These are phyloP conservation scores for Petrocephalus sullivani DNA, from an alignment of 2,797 vertebrate species.

Conservation along the genomic window DNA sequence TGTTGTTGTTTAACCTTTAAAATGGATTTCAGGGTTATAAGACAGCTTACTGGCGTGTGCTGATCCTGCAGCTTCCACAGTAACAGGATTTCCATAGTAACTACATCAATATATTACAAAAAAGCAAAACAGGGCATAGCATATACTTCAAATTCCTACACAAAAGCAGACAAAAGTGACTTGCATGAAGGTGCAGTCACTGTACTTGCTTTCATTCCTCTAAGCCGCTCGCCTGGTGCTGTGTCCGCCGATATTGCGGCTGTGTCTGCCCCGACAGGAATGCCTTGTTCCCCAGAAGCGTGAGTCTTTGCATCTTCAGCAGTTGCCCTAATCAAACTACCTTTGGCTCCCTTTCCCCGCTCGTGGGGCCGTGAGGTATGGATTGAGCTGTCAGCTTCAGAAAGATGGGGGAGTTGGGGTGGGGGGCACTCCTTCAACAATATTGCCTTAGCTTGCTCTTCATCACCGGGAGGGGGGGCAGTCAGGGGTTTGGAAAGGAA, in stretches of 20 bases:
- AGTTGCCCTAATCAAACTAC: conserved; percentile 20
- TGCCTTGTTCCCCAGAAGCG: background rate
- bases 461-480: conserved; percentile 22
- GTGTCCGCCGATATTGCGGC: background rate
- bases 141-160: background rate
- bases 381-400: conserved; percentile 19
- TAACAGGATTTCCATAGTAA: conserved; percentile 24
- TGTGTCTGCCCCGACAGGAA: background rate
- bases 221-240: background rate
- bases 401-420: background rate
- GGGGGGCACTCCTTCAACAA: background rate
- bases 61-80: conserved; percentile 36
- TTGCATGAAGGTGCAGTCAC: background rate
- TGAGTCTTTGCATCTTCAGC: background rate
- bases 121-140: background rate
- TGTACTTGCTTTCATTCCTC: background rate
- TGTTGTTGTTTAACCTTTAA: conserved; percentile 33
- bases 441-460: conserved; percentile 17
- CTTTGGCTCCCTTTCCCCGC: conserved; percentile 2
- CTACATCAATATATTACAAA: background rate
- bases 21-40: conserved; percentile 31
- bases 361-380: conserved; percentile 19
- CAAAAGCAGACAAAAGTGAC: background rate
- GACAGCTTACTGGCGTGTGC: conserved; percentile 19
- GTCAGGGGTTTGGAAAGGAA: background rate